phyloP scores from a whole-genome alignment of 2,797 vertebrate species.

The Tapirus indicus region DNA sequence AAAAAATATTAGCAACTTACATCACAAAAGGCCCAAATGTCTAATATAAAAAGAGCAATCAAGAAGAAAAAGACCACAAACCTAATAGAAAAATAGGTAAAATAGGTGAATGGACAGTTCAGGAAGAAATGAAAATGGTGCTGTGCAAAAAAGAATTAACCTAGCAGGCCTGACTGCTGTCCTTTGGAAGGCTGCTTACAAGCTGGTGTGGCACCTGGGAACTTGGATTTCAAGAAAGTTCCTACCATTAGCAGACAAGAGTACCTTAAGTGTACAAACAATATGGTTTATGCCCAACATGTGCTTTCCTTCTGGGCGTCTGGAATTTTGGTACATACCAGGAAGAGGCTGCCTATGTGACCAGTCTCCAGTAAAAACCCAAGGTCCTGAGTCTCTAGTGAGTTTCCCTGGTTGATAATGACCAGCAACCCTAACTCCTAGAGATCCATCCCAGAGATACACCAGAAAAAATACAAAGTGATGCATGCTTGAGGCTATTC shows the following conservation, averaged over 20 bases:
- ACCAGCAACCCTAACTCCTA: background rate
- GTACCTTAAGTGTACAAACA: background rate
- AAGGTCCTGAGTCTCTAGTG: background rate
- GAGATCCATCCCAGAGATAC: background rate
- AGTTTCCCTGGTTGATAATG: background rate
- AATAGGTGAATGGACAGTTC: background rate
- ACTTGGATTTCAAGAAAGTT: background rate
- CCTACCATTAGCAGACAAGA: background rate
- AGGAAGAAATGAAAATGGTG: conserved; percentile 31
- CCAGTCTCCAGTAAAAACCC: background rate
- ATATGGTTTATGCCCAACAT: background rate
- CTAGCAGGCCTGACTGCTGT: background rate
- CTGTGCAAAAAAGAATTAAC: background rate
- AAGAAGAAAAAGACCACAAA: conserved; percentile 17
- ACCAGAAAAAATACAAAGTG: background rate
- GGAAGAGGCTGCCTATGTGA: background rate
- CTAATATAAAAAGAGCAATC: background rate
- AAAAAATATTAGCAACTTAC: background rate
- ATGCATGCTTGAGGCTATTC: background rate
- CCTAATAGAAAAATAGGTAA: background rate
- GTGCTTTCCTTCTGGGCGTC: background rate
- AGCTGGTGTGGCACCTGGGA: background rate
- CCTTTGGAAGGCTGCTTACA: background rate
- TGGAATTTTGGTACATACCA: background rate
- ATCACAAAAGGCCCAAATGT: background rate